Evolutionary conservation across 1,140 invertebrate species (phyloP).

Genomic region (Sarcophaga peregrina): DNA sequence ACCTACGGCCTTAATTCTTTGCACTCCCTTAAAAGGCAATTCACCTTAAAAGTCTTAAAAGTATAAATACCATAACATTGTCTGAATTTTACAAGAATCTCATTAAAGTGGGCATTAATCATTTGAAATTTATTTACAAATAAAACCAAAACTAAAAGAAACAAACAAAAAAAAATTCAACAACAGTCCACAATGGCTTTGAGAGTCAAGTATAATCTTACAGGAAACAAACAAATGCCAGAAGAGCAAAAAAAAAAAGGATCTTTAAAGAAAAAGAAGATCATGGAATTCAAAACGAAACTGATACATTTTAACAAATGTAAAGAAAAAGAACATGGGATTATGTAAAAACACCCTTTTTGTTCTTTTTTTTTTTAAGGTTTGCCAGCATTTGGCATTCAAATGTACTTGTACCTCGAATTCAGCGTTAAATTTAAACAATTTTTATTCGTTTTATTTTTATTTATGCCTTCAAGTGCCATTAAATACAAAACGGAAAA

Average conservation of each 20-base stretch:
- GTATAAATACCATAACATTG: constrained; percentile 17
- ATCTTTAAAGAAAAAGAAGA: neutral
- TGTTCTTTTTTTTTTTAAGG: constrained; percentile 1
- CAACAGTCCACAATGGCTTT: too few relatives aligned
- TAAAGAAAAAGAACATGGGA: neutral
- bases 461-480: too few relatives aligned
- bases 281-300: neutral
- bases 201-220: neutral
- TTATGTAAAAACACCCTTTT: neutral
- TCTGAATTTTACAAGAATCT: constrained; percentile 62
- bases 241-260: neutral
- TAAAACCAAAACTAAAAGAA: too few relatives aligned
- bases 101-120: constrained; percentile 65
- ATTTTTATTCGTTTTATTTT: constrained; percentile 39
- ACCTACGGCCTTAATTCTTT: constrained; percentile 54
- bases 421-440: neutral
- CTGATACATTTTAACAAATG: neutral
- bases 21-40: too few relatives aligned
- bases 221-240: neutral
- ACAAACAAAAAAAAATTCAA: too few relatives aligned
- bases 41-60: constrained; percentile 46
- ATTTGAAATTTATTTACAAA: constrained; percentile 44
- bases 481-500: neutral
- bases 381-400: constrained; percentile 19
- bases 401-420: neutral